A percentile compares a stretch with the other conserved stretches of the same genome.
Conservation (phyloP, 2,888 invertebrate genomes). For the Troides oblongomaculatus region DNA sequence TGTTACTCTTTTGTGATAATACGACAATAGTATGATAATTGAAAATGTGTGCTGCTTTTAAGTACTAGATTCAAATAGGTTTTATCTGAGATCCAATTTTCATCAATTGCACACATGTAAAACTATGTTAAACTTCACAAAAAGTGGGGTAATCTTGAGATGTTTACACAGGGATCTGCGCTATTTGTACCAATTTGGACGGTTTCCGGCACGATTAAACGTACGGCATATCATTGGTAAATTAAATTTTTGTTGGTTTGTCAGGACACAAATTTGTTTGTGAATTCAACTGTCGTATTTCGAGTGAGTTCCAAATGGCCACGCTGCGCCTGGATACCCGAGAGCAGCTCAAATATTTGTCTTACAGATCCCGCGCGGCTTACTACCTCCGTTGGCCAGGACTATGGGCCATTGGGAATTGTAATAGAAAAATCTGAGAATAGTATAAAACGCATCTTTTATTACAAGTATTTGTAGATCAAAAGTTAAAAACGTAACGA, state of each 20-base stretch:
- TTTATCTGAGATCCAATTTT: background rate
- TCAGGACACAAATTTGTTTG: slow-evolving; percentile 9
- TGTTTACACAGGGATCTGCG: background rate
- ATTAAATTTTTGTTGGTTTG: background rate
- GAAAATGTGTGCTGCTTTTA: background rate
- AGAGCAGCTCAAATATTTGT: slow-evolving; percentile 38
- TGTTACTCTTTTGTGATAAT: too few relatives aligned
- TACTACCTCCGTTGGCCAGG: slow-evolving; percentile 1
- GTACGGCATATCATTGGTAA: too few relatives aligned
- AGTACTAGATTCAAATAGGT: background rate
- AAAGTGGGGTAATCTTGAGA: background rate
- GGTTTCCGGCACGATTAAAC: too few relatives aligned
- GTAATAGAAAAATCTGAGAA: background rate
- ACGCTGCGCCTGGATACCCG: slow-evolving; percentile 26
- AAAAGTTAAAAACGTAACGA: background rate
- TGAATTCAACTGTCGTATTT: slow-evolving; percentile 19
- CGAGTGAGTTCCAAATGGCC: slow-evolving; percentile 21
- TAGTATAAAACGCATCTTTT: background rate
- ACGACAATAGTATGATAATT: too few relatives aligned
- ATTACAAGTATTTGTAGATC: background rate
- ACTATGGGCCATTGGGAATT: background rate
- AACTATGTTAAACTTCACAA: too few relatives aligned
- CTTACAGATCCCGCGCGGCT: slow-evolving; percentile 32
- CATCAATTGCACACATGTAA: too few relatives aligned
- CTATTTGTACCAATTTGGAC: too few relatives aligned